These are phyloP conservation scores for Lucifuga dentata DNA, from an alignment of 2,113 vertebrate genomes.

Conservation along the genomic window DNA sequence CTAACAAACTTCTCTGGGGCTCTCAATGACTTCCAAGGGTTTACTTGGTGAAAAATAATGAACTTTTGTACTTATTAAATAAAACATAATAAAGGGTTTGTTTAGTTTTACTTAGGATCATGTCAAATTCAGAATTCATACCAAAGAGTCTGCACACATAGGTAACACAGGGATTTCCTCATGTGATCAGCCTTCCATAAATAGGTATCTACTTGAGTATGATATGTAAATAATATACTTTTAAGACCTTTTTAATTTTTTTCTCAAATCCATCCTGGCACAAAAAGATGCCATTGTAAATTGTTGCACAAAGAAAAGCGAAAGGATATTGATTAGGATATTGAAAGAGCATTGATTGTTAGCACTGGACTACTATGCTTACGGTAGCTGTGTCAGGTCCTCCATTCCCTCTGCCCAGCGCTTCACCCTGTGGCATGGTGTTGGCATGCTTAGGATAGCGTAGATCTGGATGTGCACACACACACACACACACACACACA, in stretches of 20 bases:
- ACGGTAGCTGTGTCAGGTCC: constrained; percentile 97
- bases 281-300: no score
- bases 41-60: background rate
- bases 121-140: background rate
- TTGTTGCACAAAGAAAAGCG: constrained; percentile 11
- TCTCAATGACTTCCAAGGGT: constrained; percentile 33
- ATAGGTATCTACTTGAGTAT: background rate
- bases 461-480: constrained; percentile 86
- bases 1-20: constrained; percentile 19
- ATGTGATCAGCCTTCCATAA: background rate
- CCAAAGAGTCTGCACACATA: constrained; percentile 14
- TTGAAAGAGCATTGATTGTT: constrained; percentile 20
- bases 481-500: constrained; percentile 24
- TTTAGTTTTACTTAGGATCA: background rate
- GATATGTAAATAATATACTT: constrained; percentile 19
- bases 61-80: no score
- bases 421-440: constrained; percentile 80
- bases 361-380: constrained; percentile 77
- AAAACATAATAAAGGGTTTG: no score
- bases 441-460: constrained; percentile 88
- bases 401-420: constrained; percentile 88
- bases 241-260: constrained; percentile 8
- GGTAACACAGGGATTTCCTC: constrained; percentile 10
- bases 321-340: constrained; percentile 18
- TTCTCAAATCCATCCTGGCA: constrained; percentile 9